These are phyloP conservation scores for Orthonychiurus folsomi DNA, from an alignment of 2,888 invertebrate species.

Conservation along the genomic window DNA sequence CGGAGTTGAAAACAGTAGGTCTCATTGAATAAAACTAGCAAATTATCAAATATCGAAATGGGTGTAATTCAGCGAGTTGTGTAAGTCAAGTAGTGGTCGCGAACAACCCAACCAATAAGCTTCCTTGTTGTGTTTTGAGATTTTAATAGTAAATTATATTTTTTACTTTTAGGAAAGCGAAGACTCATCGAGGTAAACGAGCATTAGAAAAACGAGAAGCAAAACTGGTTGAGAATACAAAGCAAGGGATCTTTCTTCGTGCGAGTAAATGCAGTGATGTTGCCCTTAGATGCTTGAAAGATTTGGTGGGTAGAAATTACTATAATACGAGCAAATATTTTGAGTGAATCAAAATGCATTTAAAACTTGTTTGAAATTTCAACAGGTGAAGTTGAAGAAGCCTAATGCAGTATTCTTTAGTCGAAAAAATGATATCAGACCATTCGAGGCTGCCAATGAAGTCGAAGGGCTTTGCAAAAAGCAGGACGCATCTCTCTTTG, in stretches of 20 bases:
- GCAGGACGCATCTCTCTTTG: constrained; percentile 79
- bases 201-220: constrained; percentile 71
- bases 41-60: no score
- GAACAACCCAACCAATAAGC: no score
- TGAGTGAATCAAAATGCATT: background rate
- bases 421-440: constrained; percentile 77
- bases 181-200: constrained; percentile 78
- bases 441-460: constrained; percentile 82
- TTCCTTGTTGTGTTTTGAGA: no score
- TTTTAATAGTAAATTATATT: constrained; percentile 12
- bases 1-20: no score
- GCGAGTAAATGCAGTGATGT: constrained; percentile 70
- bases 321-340: background rate
- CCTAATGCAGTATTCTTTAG: constrained; percentile 66
- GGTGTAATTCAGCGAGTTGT: constrained; percentile 45
- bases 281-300: constrained; percentile 65
- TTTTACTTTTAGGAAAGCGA: constrained; percentile 62
- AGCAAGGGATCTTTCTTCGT: constrained; percentile 72
- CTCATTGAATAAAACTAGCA: no score
- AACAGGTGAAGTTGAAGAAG: constrained; percentile 67
- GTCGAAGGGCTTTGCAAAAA: constrained; percentile 65
- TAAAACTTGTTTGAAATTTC: background rate
- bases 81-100: constrained; percentile 41
- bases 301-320: constrained; percentile 53
- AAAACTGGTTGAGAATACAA: constrained; percentile 78